These are phyloP conservation scores for Acheta domesticus DNA, from an alignment of 2,888 invertebrate species.

Conservation along the genomic window DNA sequence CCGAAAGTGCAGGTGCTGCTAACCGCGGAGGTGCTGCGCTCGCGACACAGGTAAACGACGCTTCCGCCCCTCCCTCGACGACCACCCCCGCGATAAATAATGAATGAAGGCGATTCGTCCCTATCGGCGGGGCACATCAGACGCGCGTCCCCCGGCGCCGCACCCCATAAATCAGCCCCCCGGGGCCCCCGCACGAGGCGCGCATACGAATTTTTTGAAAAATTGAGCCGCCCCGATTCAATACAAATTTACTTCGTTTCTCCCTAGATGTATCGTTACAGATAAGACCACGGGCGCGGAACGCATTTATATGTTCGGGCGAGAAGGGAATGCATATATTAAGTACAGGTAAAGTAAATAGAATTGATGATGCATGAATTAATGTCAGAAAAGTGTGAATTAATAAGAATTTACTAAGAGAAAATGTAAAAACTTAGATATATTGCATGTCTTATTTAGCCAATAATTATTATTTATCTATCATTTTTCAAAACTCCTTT, in stretches of 20 bases:
- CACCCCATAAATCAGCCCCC: not conserved
- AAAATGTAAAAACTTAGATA: too few relatives aligned
- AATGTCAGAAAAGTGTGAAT: too few relatives aligned
- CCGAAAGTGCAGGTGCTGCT: too few relatives aligned
- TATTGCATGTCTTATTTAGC: too few relatives aligned
- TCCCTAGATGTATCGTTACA: not conserved
- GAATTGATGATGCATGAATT: too few relatives aligned
- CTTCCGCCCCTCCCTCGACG: not conserved
- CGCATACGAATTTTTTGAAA: slow-evolving; percentile 18
- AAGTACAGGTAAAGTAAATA: too few relatives aligned
- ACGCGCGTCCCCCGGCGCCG: not conserved
- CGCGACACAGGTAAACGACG: too few relatives aligned
- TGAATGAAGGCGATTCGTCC: not conserved
- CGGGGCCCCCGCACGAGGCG: not conserved
- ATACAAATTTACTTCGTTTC: not conserved
- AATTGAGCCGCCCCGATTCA: not conserved
- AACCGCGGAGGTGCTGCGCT: too few relatives aligned
- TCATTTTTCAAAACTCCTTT: too few relatives aligned
- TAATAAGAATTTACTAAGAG: too few relatives aligned
- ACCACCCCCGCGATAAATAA: not conserved
- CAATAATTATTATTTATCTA: too few relatives aligned
- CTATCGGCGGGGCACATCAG: not conserved
- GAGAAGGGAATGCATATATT: too few relatives aligned
- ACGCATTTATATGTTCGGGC: not conserved
- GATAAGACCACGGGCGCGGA: not conserved